Evolutionary conservation across 2,797 vertebrate genomes (phyloP), one percentile per base, ranked within the genome.

Genomic region (Pelobates cultripes): DNA sequence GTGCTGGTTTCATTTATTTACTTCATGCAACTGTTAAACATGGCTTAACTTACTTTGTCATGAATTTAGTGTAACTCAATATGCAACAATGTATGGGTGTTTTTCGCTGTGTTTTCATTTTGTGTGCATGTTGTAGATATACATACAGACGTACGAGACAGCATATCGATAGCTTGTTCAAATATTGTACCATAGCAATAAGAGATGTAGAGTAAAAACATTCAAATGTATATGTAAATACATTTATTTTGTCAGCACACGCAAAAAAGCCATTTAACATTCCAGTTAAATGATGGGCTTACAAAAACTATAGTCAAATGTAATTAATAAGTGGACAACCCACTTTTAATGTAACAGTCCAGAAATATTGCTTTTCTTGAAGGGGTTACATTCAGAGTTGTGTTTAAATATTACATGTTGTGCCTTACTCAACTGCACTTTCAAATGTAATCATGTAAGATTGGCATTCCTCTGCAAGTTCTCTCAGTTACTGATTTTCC

Each of bases 1-100:
- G 69, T 77, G 2, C 61, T 82, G 61, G 47, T 73, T 67, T 75
- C n/a, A 43, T 47, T 41, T 45, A 14, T 68, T 73, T 73, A 55
- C 15, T 67, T 44, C 74, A 55, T 44, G n/a, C n/a, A 75, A 51
- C 43, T 64, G 69, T 77, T 77, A 66, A 7, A 64, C 43, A 43
- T 57, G 75, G 45, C 70, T 77, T 44, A 66, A 44, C 41, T 70
- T 55, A 71, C 7, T 47, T 71, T 53, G 28, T 57, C 53, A 10
- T 60, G 43, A 10, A 70, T 66, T 40, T 10, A 76, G 17, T 76
- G 64, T 77, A 70, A 70, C 43, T 70, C 42, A 45, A 70, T 70
- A 44, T 14, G 43, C 68, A 2, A 7, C 42, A n/a, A 45, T 7
- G 60, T 60, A 75, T 44, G 60, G 42, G 53, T n/a, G 40, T 73